These are phyloP conservation scores for Drosophila kepulauana DNA, from an alignment of 1,140 invertebrate genomes.

Conservation along the genomic window DNA sequence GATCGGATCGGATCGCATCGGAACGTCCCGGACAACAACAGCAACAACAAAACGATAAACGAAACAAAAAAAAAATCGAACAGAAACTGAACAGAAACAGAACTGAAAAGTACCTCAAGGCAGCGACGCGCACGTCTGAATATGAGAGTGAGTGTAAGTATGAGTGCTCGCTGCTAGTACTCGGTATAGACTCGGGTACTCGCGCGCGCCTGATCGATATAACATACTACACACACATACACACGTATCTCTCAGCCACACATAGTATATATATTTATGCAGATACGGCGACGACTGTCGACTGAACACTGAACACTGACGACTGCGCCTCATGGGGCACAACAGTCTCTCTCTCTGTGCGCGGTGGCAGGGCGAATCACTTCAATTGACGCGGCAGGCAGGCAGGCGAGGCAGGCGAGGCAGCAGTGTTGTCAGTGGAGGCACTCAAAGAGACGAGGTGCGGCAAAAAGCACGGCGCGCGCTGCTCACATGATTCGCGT, in stretches of 20 bases:
- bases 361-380: constrained; percentile 12
- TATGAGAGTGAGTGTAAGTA: constrained; percentile 4
- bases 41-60: constrained; percentile 16
- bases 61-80: not conserved
- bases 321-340: constrained; percentile 27
- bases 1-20: constrained; percentile 31
- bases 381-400: constrained; percentile 60
- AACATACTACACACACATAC: not conserved
- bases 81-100: not conserved
- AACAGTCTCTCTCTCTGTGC: too few species aligned
- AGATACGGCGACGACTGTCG: constrained; percentile 39
- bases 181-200: constrained; percentile 2
- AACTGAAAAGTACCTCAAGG: not conserved
- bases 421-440: too few species aligned
- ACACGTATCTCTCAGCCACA: not conserved
- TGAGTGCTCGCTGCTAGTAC: constrained; percentile 24
- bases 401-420: constrained; percentile 12
- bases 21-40: constrained; percentile 32
- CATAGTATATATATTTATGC: constrained; percentile 35
- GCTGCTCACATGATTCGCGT: constrained; percentile 70
- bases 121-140: constrained; percentile 6
- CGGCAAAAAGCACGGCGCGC: too few species aligned
- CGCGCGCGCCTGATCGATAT: constrained; percentile 50
- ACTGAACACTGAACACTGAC: not conserved
- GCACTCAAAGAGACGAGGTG: too few species aligned